Percentiles rank a stretch among this genome's conserved stretches.
Evolutionary conservation across 2,888 invertebrate species (phyloP).

Genomic region (Lamellibrachia satsuma): DNA sequence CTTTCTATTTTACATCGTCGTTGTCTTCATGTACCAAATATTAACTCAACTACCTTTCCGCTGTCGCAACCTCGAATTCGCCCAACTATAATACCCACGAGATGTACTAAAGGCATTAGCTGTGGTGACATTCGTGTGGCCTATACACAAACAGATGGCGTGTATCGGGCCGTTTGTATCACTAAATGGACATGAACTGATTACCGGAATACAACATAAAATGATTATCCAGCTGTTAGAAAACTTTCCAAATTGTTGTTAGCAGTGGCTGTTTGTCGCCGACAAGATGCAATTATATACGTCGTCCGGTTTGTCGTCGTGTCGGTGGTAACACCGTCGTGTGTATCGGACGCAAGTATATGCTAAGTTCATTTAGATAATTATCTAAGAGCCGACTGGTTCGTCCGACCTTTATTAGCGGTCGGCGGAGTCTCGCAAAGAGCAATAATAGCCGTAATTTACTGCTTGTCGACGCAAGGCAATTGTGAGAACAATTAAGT

Average conservation of each 20-base stretch:
- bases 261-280: not conserved
- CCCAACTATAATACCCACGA: not conserved
- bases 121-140: not conserved
- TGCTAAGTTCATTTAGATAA: conserved; percentile 12
- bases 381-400: conserved; percentile 17
- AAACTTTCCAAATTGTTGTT: not conserved
- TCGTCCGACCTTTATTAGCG: not conserved
- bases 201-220: not conserved
- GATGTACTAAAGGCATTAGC: not conserved
- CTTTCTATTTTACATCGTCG: not conserved
- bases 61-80: not conserved
- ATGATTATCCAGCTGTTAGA: conserved; percentile 5
- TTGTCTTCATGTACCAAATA: not conserved
- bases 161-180: not conserved
- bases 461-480: conserved; percentile 13
- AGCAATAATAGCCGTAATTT: conserved; percentile 6
- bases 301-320: not conserved
- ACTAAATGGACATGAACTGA: not conserved
- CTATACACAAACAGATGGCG: not conserved
- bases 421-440: conserved; percentile 10
- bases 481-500: conserved; percentile 17
- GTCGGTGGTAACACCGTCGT: not conserved
- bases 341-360: not conserved
- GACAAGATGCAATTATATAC: conserved; percentile 13
- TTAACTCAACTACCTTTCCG: conserved; percentile 13